Evolutionary conservation across 2,888 invertebrate genomes (phyloP), one percentile per base, ranked within the genome.

Genomic region (Crocallis elinguaria): DNA sequence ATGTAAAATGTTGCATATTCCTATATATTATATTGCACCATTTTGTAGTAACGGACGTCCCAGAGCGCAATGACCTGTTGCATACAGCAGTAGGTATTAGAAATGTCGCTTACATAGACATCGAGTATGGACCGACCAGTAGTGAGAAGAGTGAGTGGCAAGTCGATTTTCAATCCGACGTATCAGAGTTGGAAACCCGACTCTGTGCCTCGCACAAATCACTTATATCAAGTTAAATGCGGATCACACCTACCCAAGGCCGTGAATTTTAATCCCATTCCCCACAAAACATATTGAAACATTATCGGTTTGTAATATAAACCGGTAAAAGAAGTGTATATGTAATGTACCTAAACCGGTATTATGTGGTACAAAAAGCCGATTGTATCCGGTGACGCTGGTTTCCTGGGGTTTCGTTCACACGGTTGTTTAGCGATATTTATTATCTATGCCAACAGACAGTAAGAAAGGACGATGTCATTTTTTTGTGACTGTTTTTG

Each of bases 351-450:
- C n/a, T n/a, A 39, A 53, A 54, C 62, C 54, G 57, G 54, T 45
- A 44, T 12, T 27, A 27, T 37, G 30, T n/a, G 25, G 46, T 30
- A 27, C 12, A 37, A 30, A 48, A 51, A 49, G 36, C 36, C 37
- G 48, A 42, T 35, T 9, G 37, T 46, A 52, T 64, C 64, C 64
- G 60, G 54, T 54, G 43, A 21, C 27, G 8, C 45, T 43, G 37
- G 57, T 59, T 59, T 53, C 59, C 57, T 45, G 59, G 33, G 56
- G 30, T 30, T 57, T 56, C 33, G 32, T 49, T 65, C 57, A 41
- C 57, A 64, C 62, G 60, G 11, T 13, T 13, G 33, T 32, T 6
- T 12, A 19, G 12, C 13, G 21, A 35, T 17, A 17, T 32, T 3
- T 11, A n/a, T 11, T 38, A 25, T 25, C 25, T 25, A 7, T n/a